These are phyloP conservation scores for roundworm (Caenorhabditis elegans) DNA, from an alignment of 1,140 invertebrate species.

Conservation along the genomic window WBcel235 BX284602.5:12696001-12696500, in stretches of 20 bases:
- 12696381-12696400: not conserved
- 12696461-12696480: no score
- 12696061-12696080: no score
- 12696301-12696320: not conserved
- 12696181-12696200: not conserved
- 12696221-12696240: not conserved
- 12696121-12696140: not conserved
- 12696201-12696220: not conserved
- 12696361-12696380: not conserved
- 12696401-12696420: not conserved
- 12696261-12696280: not conserved
- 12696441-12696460: no score
- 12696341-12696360: not conserved
- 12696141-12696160: slow-evolving; percentile 2
- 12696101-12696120: no score
- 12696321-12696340: not conserved
- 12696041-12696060: no score
- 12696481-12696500: no score
- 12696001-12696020: no score
- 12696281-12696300: not conserved
- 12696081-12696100: no score
- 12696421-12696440: not conserved
- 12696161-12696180: not conserved
- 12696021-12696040: no score
- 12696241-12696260: slow-evolving; percentile 3